Conservation (phyloP, 2,888 invertebrate species). For the Callimorpha dominula region DNA sequence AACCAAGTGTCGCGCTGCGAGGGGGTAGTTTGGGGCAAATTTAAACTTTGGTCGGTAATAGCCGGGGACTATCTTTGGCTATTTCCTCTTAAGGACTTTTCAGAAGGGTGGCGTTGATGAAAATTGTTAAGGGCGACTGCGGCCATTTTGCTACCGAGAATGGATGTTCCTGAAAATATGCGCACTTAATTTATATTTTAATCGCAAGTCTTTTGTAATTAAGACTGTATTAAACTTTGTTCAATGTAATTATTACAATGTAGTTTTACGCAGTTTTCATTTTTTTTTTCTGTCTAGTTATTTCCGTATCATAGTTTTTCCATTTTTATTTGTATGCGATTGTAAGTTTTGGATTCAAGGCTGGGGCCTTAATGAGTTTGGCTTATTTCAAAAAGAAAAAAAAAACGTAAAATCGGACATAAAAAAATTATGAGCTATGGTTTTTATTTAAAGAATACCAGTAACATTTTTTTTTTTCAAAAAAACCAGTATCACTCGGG, state of each 20-base stretch:
- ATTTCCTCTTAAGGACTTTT: conserved; percentile 55
- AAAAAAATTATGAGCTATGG: too few relatives aligned
- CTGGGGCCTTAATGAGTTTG: too few relatives aligned
- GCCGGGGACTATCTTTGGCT: conserved; percentile 57
- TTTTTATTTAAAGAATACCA: too few relatives aligned
- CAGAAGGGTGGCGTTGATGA: conserved; percentile 49
- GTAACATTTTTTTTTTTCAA: too few relatives aligned
- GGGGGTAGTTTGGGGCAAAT: conserved; percentile 64
- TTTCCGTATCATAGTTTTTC: neutral
- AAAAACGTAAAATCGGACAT: too few relatives aligned
- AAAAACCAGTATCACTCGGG: too few relatives aligned
- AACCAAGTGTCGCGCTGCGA: conserved; percentile 57
- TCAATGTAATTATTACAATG: conserved; percentile 12
- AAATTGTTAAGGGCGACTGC: conserved; percentile 50
- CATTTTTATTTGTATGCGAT: neutral
- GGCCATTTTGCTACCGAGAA: conserved; percentile 42
- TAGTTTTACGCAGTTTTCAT: neutral
- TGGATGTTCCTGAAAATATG: conserved; percentile 48
- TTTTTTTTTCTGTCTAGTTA: neutral
- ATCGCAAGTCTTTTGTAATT: conserved; percentile 42
- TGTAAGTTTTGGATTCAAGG: neutral
- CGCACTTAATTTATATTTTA: conserved; percentile 50
- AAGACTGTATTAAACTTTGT: conserved; percentile 39
- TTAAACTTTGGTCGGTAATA: conserved; percentile 64
- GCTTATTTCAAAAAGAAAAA: neutral